phyloP scores from a whole-genome alignment of 1,140 invertebrate species.

The Dendroctonus ponderosae region DNA sequence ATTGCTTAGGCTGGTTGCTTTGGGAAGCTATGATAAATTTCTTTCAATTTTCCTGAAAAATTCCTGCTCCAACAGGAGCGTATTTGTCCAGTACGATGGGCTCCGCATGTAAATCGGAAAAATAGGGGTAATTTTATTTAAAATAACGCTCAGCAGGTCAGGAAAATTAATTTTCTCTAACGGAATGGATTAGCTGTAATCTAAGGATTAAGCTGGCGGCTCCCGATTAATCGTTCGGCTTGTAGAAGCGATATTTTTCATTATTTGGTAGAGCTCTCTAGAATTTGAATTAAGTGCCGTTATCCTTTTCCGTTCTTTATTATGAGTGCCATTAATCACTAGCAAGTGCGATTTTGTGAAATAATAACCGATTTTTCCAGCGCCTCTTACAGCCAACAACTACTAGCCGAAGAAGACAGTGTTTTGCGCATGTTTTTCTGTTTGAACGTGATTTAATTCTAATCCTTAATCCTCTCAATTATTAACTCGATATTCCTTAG shows the following conservation, averaged over 20 bases:
- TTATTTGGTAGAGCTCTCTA: slow-evolving; percentile 16
- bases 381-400: not conserved
- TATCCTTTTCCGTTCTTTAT: slow-evolving; percentile 3
- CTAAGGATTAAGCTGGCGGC: slow-evolving; percentile 17
- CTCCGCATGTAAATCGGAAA: too few species aligned
- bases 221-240: slow-evolving; percentile 21
- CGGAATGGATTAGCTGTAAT: slow-evolving; percentile 19
- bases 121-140: not conserved
- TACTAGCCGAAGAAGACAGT: too few species aligned
- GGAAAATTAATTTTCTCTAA: slow-evolving; percentile 23
- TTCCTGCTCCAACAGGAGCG: too few species aligned
- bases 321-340: slow-evolving; percentile 7
- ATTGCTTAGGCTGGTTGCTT: too few species aligned
- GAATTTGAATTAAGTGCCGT: slow-evolving; percentile 24
- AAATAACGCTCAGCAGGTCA: slow-evolving; percentile 10
- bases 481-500: too few species aligned
- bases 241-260: slow-evolving; percentile 27
- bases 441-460: too few species aligned
- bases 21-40: too few species aligned
- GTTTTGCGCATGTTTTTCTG: too few species aligned
- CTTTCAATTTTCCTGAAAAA: too few species aligned
- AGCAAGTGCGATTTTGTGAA: not conserved
- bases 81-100: too few species aligned
- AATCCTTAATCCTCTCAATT: too few species aligned
- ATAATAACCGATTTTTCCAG: not conserved